Evolutionary conservation across 2,888 invertebrate genomes (phyloP).

Genomic region (Pteria penguin): DNA sequence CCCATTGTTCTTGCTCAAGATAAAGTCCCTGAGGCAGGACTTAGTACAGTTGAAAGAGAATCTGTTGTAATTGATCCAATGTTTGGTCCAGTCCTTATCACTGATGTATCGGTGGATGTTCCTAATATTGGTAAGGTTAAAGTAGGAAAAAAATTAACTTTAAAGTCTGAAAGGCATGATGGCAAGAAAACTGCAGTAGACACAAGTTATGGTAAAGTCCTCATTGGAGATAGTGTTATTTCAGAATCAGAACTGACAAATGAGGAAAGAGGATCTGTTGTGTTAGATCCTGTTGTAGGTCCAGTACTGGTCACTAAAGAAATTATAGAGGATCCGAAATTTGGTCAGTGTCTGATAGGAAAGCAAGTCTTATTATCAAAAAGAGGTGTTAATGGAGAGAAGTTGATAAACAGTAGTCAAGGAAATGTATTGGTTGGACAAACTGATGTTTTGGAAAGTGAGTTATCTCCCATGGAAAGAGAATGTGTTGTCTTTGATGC

Average conservation of each 20-base stretch:
- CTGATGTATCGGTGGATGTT: background rate
- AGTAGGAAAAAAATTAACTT: background rate
- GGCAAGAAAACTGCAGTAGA: background rate
- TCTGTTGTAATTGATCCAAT: background rate
- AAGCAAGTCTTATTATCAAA: background rate
- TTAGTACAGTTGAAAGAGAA: background rate
- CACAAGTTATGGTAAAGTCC: background rate
- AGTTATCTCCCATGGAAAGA: background rate
- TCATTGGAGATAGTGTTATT: background rate
- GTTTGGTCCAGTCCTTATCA: background rate
- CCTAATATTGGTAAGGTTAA: background rate
- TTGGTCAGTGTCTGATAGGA: background rate
- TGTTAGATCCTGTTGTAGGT: background rate
- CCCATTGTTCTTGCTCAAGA: background rate
- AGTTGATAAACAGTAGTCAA: background rate
- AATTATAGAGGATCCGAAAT: background rate
- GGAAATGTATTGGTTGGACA: background rate
- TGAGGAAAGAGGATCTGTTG: background rate
- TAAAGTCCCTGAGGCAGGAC: background rate
- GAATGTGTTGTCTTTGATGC: background rate
- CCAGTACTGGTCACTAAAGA: conserved; percentile 1
- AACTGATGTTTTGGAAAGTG: background rate
- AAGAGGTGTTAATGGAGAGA: background rate
- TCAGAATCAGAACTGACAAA: background rate
- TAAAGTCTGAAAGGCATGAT: background rate